Evolutionary conservation across 2,888 invertebrate genomes (phyloP).

Genomic region (Chromoteleia sp.): DNA sequence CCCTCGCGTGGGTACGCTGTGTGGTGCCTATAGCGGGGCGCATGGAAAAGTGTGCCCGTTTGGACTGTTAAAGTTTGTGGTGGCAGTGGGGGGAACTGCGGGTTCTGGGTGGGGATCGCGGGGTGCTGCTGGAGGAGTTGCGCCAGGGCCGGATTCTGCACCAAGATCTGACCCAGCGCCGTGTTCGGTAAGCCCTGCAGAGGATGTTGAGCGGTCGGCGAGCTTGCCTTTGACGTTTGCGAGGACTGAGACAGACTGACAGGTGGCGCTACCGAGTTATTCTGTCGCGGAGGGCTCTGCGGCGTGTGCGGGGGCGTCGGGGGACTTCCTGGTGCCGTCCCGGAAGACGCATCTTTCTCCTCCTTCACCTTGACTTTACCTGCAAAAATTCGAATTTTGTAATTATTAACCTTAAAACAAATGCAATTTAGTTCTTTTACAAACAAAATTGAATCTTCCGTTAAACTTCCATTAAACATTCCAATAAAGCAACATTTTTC

Average conservation of each 20-base stretch:
- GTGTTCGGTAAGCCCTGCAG: slow-evolving; percentile 76
- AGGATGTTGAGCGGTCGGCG: slow-evolving; percentile 70
- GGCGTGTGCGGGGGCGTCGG: slow-evolving; percentile 84
- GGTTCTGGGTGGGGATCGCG: slow-evolving; percentile 81
- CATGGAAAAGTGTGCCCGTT: slow-evolving; percentile 81
- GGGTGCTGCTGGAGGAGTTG: slow-evolving; percentile 83
- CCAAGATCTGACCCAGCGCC: slow-evolving; percentile 81
- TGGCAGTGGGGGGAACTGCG: slow-evolving; percentile 82
- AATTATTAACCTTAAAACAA: too few relatives aligned
- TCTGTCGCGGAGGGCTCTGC: slow-evolving; percentile 82
- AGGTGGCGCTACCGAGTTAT: slow-evolving; percentile 67
- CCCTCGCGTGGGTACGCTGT: too few relatives aligned
- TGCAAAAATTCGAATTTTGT: slow-evolving; percentile 68
- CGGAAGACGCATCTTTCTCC: slow-evolving; percentile 82
- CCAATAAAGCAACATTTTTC: too few relatives aligned
- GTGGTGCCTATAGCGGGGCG: too few relatives aligned
- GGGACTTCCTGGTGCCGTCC: slow-evolving; percentile 83
- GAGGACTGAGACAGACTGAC: slow-evolving; percentile 71
- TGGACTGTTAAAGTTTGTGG: slow-evolving; percentile 83
- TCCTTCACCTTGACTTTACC: slow-evolving; percentile 81
- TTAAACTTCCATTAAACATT: too few relatives aligned
- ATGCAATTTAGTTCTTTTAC: too few relatives aligned
- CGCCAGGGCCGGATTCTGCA: slow-evolving; percentile 82
- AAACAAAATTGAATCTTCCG: too few relatives aligned
- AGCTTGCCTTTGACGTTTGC: slow-evolving; percentile 76